Conservation (phyloP, 2,113 vertebrate species). For the Felis catus region DNA sequence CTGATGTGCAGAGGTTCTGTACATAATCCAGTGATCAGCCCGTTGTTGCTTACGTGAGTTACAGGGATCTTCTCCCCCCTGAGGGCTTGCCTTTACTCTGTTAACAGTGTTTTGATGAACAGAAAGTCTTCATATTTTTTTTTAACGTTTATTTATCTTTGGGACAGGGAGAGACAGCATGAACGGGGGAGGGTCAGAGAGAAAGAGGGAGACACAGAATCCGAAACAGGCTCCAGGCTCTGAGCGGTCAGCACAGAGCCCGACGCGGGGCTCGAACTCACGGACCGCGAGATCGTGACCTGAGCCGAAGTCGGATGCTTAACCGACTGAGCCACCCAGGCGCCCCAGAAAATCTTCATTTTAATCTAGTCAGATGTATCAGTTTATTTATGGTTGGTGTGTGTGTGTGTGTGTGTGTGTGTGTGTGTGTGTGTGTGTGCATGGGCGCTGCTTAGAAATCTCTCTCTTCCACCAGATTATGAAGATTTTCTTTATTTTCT, state of each 20-base stretch:
- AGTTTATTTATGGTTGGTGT: background rate
- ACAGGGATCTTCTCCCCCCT: background rate
- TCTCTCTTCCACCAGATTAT: background rate
- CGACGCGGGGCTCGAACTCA: too few species aligned
- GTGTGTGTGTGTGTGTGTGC: background rate
- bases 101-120: background rate
- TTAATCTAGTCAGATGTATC: too few species aligned
- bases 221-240: too few species aligned
- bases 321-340: too few species aligned
- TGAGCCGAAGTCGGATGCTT: too few species aligned
- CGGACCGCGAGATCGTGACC: too few species aligned
- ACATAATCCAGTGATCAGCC: fast-evolving
- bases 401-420: background rate
- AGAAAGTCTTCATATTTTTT: too few species aligned
- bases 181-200: too few species aligned
- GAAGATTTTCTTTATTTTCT: background rate
- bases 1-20: background rate
- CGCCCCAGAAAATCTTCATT: background rate
- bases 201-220: too few species aligned
- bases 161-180: too few species aligned
- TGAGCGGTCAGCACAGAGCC: too few species aligned
- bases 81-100: background rate
- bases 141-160: too few species aligned
- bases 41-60: background rate
- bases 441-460: background rate